phyloP scores from a whole-genome alignment of 2,888 invertebrate species.

The Cerceris rybyensis region DNA sequence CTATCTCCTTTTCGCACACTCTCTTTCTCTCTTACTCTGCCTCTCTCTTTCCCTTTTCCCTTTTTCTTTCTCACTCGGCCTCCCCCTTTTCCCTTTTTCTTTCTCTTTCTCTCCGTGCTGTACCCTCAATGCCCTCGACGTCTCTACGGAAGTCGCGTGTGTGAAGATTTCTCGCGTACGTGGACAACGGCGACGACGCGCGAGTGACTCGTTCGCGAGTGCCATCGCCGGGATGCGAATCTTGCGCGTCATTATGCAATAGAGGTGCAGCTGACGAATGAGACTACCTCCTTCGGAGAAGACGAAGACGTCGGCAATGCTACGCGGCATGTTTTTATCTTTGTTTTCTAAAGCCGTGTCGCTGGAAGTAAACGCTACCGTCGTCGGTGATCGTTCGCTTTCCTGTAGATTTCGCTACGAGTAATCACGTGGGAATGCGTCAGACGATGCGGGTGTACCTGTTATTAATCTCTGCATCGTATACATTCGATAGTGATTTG shows the following conservation, averaged over 20 bases:
- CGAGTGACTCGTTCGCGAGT: constrained; percentile 35
- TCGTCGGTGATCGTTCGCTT: constrained; percentile 18
- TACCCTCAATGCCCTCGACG: constrained; percentile 49
- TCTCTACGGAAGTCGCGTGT: constrained; percentile 59
- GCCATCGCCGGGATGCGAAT: constrained; percentile 56
- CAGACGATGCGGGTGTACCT: constrained; percentile 60
- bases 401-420: constrained; percentile 46
- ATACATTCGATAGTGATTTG: constrained; percentile 38
- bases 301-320: constrained; percentile 47
- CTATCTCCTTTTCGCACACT: not conserved
- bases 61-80: constrained; percentile 17
- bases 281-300: constrained; percentile 35
- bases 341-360: constrained; percentile 55
- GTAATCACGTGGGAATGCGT: constrained; percentile 77
- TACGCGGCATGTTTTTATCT: constrained; percentile 63
- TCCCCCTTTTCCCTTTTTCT: constrained; percentile 2
- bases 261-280: constrained; percentile 60
- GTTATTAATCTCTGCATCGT: constrained; percentile 44
- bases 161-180: constrained; percentile 59
- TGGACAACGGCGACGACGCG: constrained; percentile 53
- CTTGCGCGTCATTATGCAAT: constrained; percentile 80
- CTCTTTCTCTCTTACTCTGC: constrained; percentile 8
- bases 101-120: constrained; percentile 33
- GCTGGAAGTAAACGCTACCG: constrained; percentile 46
- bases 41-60: constrained; percentile 27